Conservation (phyloP, 1,140 invertebrate species). For the Leptinotarsa texana region DNA sequence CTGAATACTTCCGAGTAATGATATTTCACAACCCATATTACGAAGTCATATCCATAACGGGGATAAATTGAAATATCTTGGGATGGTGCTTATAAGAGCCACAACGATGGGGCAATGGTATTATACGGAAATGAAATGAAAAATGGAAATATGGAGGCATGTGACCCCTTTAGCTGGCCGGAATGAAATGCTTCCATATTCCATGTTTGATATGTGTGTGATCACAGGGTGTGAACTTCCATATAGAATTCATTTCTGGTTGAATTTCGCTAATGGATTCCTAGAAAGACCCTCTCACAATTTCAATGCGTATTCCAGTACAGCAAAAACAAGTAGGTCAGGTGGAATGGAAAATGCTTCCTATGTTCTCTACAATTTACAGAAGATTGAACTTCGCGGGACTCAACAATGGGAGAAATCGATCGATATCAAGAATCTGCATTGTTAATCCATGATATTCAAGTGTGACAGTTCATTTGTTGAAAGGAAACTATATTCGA, state of each 20-base stretch:
- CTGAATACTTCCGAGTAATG: slow-evolving; percentile 19
- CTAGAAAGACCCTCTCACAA: not conserved
- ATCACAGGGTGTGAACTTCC: slow-evolving; percentile 4
- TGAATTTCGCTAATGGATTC: not conserved
- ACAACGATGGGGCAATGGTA: not conserved
- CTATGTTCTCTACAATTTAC: no score
- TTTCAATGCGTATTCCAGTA: not conserved
- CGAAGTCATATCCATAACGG: slow-evolving; percentile 11
- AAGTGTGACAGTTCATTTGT: no score
- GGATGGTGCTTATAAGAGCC: not conserved
- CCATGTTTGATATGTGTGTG: not conserved
- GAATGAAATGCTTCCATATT: slow-evolving; percentile 2
- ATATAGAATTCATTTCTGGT: not conserved
- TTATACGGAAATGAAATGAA: not conserved
- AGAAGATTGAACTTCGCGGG: no score
- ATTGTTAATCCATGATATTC: no score
- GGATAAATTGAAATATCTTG: slow-evolving; percentile 12
- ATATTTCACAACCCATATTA: slow-evolving; percentile 16
- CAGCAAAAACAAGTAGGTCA: not conserved
- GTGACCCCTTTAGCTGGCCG: not conserved
- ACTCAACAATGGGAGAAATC: no score
- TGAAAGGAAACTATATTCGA: no score
- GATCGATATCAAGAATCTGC: no score
- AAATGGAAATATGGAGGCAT: not conserved
- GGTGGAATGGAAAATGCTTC: not conserved